phyloP scores from a whole-genome alignment of 2,113 vertebrate species.

The Coregonus clupeaformis region DNA sequence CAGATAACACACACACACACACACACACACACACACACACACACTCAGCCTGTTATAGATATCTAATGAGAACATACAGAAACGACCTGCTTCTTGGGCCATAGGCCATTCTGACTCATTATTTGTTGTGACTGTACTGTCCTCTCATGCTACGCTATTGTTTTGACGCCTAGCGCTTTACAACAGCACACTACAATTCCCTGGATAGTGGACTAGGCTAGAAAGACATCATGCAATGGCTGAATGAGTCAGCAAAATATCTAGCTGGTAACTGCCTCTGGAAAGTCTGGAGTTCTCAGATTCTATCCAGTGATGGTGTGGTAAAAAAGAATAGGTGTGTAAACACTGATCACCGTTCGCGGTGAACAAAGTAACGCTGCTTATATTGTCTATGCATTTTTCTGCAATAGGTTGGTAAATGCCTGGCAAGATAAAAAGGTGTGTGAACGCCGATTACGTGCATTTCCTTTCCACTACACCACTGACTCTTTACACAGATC shows the following conservation, averaged over 20 bases:
- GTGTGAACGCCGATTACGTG: no score
- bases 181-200: background rate
- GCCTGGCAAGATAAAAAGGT: no score
- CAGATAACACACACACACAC: conserved; percentile 32
- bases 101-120: conserved; percentile 29
- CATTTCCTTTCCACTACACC: no score
- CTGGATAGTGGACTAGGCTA: conserved; percentile 2
- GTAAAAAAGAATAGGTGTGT: no score
- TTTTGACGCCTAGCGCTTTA: conserved; percentile 3
- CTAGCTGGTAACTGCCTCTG: background rate
- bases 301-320: background rate
- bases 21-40: background rate
- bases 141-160: conserved; percentile 7
- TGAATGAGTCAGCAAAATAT: conserved; percentile 39
- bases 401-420: no score
- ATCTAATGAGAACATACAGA: conserved; percentile 18
- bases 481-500: no score
- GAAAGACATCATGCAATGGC: conserved; percentile 3
- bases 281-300: background rate
- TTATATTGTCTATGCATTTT: no score
- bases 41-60: conserved; percentile 5
- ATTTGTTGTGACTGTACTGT: conserved; percentile 25
- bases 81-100: conserved; percentile 32
- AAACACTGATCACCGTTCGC: no score
- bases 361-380: no score